A percentile compares a stretch with the other conserved stretches of the same genome.
phyloP scores from a whole-genome alignment of 2,888 invertebrate species.

The Tubulanus polymorphus region DNA sequence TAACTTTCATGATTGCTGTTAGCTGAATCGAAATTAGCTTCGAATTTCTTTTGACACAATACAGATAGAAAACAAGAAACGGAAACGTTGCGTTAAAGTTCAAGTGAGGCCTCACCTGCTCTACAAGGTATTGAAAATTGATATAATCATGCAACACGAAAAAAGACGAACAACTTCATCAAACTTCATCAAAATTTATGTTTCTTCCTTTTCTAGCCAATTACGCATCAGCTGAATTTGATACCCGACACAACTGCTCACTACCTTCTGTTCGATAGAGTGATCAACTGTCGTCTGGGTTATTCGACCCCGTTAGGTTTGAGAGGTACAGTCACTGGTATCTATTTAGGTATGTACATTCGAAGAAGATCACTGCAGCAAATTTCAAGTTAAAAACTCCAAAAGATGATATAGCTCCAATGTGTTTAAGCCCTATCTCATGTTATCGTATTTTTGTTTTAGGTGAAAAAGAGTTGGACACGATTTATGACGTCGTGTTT shows the following conservation, averaged over 20 bases:
- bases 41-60: too few species aligned
- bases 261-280: conserved; percentile 74
- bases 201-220: conserved; percentile 38
- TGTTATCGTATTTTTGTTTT: background rate
- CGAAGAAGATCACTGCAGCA: too few species aligned
- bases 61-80: conserved; percentile 52
- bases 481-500: conserved; percentile 74
- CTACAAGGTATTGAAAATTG: conserved; percentile 69
- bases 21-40: too few species aligned
- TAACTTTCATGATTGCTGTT: too few species aligned
- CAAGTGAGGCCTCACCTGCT: conserved; percentile 77
- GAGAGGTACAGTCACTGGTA: conserved; percentile 78
- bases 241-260: conserved; percentile 66
- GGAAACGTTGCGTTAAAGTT: conserved; percentile 57
- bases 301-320: conserved; percentile 77
- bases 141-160: too few species aligned
- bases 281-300: conserved; percentile 72
- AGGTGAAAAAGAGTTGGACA: conserved; percentile 56
- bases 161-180: too few species aligned
- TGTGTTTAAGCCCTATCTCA: too few species aligned
- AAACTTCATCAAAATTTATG: too few species aligned
- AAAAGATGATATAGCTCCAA: too few species aligned
- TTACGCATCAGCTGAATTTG: conserved; percentile 32
- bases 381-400: too few species aligned
- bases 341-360: conserved; percentile 33